phyloP scores from a whole-genome alignment of 2,797 vertebrate genomes.

The Cossypha niveicapilla region DNA sequence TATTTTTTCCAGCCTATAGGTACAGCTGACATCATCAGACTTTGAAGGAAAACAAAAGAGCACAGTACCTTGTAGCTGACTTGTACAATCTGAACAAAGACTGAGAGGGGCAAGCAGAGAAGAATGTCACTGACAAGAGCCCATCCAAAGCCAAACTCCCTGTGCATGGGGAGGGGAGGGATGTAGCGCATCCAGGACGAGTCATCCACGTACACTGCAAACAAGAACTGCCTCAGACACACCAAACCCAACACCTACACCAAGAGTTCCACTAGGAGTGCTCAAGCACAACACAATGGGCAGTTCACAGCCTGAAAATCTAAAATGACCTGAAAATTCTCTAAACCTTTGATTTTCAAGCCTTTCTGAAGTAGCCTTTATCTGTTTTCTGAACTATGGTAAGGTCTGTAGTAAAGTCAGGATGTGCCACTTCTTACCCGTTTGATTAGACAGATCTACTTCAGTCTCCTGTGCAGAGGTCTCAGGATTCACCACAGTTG shows the following conservation, averaged over 20 bases:
- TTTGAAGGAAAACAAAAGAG: neutral
- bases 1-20: neutral
- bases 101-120: slow-evolving; percentile 89
- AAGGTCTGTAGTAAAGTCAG: neutral
- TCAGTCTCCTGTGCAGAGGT: slow-evolving; percentile 40
- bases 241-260: rapidly evolving
- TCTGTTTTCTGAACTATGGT: neutral
- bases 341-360: neutral
- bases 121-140: slow-evolving; percentile 88
- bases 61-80: slow-evolving; percentile 88
- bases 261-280: rapidly evolving
- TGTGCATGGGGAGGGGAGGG: slow-evolving; percentile 82
- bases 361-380: neutral
- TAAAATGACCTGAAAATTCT: neutral
- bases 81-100: slow-evolving; percentile 90
- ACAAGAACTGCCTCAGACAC: neutral
- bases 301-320: neutral
- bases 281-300: neutral
- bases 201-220: slow-evolving; percentile 84
- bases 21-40: neutral
- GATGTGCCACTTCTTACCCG: slow-evolving; percentile 49
- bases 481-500: neutral
- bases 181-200: slow-evolving; percentile 84
- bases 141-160: slow-evolving; percentile 86
- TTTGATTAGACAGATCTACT: slow-evolving; percentile 53